A percentile compares a stretch with the other conserved stretches of the same genome.
Conservation (phyloP, 2,113 vertebrate genomes). For the Tyto alba region DNA sequence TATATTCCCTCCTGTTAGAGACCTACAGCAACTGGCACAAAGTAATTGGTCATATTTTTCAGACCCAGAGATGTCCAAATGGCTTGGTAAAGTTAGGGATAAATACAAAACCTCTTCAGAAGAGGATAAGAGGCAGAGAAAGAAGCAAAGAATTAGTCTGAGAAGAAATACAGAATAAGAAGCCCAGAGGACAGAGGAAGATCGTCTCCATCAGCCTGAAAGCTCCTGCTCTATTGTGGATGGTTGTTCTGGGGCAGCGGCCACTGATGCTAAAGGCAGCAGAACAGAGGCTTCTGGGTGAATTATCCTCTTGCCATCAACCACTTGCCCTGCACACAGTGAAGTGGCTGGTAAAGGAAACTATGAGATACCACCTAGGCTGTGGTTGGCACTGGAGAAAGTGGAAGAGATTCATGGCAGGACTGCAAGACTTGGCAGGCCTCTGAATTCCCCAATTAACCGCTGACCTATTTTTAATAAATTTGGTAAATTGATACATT, state of each 20-base stretch:
- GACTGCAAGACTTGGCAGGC: background rate
- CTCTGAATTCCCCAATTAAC: background rate
- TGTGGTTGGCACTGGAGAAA: too few relatives aligned
- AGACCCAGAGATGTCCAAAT: background rate
- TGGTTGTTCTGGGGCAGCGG: background rate
- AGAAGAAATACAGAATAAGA: background rate
- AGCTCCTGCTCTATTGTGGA: background rate
- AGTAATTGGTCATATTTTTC: background rate
- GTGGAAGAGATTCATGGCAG: background rate
- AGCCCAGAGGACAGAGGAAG: background rate
- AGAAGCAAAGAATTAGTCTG: background rate
- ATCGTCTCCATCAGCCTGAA: background rate
- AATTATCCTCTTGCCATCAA: background rate
- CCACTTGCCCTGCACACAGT: background rate
- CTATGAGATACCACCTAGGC: background rate
- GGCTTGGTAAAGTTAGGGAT: background rate
- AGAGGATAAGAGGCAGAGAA: background rate
- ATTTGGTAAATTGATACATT: background rate
- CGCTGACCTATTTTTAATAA: background rate
- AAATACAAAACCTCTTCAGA: background rate
- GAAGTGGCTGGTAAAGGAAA: background rate
- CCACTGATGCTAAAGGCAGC: background rate
- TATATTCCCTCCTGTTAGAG: background rate
- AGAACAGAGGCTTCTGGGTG: background rate
- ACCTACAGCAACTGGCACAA: background rate